These are phyloP conservation scores for Buphagus erythrorhynchus DNA, from an alignment of 2,797 vertebrate genomes.

Conservation along the genomic window DNA sequence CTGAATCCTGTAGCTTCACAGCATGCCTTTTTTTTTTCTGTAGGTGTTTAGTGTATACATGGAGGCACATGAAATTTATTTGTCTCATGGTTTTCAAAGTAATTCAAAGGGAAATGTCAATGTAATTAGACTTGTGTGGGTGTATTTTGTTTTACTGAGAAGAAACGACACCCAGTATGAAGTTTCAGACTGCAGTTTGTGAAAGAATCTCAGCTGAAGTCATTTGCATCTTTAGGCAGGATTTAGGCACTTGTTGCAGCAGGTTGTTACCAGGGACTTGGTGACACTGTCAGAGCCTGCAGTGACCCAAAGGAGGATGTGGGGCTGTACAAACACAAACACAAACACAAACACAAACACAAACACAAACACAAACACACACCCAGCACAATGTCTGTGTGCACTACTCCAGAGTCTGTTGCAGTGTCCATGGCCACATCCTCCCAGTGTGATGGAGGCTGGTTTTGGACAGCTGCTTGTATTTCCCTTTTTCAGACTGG, in stretches of 20 bases:
- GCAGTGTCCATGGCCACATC: background rate
- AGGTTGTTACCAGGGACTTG: background rate
- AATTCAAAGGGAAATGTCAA: background rate
- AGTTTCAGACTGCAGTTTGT: background rate
- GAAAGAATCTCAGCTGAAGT: background rate
- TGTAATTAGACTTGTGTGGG: background rate
- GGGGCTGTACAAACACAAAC: background rate
- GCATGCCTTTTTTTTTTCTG: background rate
- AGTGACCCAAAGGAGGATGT: rapidly evolving
- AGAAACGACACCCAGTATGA: background rate
- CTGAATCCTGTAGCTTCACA: background rate
- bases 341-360: no score
- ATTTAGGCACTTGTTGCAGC: background rate
- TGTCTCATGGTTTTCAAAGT: background rate
- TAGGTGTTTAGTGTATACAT: background rate
- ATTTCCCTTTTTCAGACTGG: background rate
- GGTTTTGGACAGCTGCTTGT: background rate
- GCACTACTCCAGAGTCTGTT: background rate
- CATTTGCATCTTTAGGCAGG: background rate
- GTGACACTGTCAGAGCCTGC: background rate
- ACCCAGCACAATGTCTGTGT: rapidly evolving
- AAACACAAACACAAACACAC: no score
- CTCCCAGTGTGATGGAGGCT: background rate
- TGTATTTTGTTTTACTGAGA: background rate
- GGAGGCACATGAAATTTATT: background rate